Conservation (phyloP, 2,888 invertebrate species). For the Petrolisthes manimaculis region DNA sequence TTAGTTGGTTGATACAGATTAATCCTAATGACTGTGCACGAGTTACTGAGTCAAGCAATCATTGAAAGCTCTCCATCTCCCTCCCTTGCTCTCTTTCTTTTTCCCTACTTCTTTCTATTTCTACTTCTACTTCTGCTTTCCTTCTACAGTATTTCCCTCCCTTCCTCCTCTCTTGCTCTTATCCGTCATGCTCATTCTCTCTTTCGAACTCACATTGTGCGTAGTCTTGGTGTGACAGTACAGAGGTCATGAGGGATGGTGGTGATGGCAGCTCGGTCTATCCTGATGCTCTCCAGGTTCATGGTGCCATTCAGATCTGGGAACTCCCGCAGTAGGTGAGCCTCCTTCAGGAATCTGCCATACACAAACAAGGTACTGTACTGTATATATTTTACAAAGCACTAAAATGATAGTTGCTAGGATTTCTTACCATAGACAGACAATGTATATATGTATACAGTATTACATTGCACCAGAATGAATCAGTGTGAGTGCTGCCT, state of each 20-base stretch:
- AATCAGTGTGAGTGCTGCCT: too few species aligned
- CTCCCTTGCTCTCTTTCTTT: background rate
- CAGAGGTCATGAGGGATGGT: slow-evolving; percentile 83
- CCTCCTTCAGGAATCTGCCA: slow-evolving; percentile 86
- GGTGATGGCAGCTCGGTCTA: slow-evolving; percentile 84
- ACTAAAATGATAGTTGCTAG: too few species aligned
- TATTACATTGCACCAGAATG: too few species aligned
- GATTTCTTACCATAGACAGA: too few species aligned
- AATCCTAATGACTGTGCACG: too few species aligned
- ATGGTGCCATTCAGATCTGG: slow-evolving; percentile 86
- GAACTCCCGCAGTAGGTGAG: slow-evolving; percentile 82
- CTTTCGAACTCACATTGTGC: slow-evolving; percentile 51
- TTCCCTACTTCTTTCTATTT: background rate
- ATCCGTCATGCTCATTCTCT: too few species aligned
- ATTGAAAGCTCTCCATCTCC: background rate
- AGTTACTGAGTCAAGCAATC: background rate
- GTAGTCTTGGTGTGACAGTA: slow-evolving; percentile 81
- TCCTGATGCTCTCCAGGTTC: slow-evolving; percentile 83
- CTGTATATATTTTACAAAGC: background rate
- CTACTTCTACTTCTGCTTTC: background rate
- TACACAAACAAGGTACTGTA: background rate
- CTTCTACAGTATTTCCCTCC: background rate
- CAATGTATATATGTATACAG: too few species aligned
- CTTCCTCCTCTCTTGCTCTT: background rate
- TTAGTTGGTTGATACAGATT: background rate